Percentiles rank a stretch among this genome's conserved stretches.
Conservation (phyloP, 2,888 invertebrate genomes). For the Venusia cambrica region DNA sequence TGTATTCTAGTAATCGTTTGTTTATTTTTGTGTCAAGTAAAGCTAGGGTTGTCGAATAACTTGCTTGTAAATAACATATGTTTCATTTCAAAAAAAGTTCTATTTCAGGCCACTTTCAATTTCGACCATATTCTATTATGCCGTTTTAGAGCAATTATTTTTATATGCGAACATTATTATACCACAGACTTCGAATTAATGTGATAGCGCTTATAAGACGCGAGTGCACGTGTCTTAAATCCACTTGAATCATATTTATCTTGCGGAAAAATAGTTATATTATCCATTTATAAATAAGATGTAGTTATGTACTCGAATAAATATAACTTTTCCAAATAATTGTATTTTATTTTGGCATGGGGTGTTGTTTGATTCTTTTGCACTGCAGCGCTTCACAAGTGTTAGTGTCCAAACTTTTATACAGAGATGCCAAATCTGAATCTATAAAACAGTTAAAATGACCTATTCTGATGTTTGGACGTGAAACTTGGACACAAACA, state of each 20-base stretch:
- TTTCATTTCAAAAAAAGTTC: conserved; percentile 3
- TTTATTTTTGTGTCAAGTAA: conserved; percentile 12
- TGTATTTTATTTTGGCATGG: conserved; percentile 42
- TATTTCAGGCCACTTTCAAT: conserved; percentile 46
- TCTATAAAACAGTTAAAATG: too few species aligned
- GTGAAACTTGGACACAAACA: too few species aligned
- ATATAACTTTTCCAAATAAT: conserved; percentile 78
- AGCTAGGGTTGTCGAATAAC: conserved; percentile 25
- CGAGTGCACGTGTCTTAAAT: conserved; percentile 64
- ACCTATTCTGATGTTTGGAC: too few species aligned
- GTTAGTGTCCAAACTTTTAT: too few species aligned
- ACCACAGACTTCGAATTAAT: conserved; percentile 60
- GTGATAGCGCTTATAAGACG: conserved; percentile 67
- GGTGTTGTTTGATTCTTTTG: too few species aligned
- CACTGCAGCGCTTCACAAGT: too few species aligned
- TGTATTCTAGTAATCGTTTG: conserved; percentile 5
- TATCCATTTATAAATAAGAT: conserved; percentile 79
- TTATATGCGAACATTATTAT: conserved; percentile 54
- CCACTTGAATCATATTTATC: conserved; percentile 76
- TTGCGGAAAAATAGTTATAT: conserved; percentile 76
- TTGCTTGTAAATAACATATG: conserved; percentile 15
- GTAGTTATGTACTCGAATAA: conserved; percentile 83
- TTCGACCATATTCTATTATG: conserved; percentile 41
- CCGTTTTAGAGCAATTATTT: conserved; percentile 62
- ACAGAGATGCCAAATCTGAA: too few species aligned